A percentile compares a stretch with the other conserved stretches of the same genome.
These are phyloP conservation scores for Entomobrya proxima DNA, from an alignment of 2,888 invertebrate genomes.

Conservation along the genomic window DNA sequence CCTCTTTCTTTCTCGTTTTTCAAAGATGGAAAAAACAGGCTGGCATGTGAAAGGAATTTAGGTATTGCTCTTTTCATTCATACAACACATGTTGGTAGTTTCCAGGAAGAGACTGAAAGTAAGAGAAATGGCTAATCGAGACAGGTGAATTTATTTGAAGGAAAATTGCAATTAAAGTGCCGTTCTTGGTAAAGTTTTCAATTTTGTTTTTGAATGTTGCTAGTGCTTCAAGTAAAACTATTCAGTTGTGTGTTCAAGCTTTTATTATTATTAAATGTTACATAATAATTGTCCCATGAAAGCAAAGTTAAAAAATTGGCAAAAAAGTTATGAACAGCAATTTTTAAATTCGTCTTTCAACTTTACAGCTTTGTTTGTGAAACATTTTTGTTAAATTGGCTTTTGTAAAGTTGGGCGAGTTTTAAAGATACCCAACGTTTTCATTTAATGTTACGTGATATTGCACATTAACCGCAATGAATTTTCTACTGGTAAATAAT, in stretches of 20 bases:
- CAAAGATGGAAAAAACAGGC: conserved; percentile 2
- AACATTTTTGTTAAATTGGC: no score
- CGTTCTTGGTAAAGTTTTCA: conserved; percentile 15
- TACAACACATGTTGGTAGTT: neutral
- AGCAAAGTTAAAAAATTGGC: no score
- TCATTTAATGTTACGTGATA: no score
- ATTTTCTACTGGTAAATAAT: no score
- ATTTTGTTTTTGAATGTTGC: neutral
- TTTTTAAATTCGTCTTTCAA: no score
- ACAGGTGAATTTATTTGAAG: conserved; percentile 30
- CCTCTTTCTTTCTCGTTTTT: conserved; percentile 4
- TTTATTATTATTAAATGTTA: neutral
- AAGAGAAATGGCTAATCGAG: neutral
- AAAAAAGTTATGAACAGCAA: no score
- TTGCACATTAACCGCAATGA: no score
- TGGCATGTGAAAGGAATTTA: conserved; percentile 33
- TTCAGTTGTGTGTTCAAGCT: neutral
- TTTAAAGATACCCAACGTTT: no score
- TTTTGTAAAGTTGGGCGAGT: no score
- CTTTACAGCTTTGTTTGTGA: no score
- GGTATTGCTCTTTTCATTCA: neutral
- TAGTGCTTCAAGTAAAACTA: neutral
- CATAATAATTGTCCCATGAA: no score
- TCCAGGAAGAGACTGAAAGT: neutral
- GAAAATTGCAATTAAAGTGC: conserved; percentile 49